These are phyloP conservation scores for Myotis davidii DNA, from an alignment of 2,113 vertebrate species.

Conservation along the genomic window DNA sequence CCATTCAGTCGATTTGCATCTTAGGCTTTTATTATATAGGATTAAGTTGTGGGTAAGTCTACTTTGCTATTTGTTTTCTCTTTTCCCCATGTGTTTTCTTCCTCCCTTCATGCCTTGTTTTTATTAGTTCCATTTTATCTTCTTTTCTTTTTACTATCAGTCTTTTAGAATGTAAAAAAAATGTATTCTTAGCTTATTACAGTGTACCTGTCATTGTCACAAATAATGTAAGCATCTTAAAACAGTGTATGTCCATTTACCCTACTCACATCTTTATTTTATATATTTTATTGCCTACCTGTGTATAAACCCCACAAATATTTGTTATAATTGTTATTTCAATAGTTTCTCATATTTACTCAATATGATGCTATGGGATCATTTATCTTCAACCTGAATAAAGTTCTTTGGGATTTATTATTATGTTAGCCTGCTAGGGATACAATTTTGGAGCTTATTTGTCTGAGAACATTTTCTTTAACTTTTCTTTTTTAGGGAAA, in stretches of 20 bases:
- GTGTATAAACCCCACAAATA: background rate
- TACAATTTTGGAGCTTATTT: background rate
- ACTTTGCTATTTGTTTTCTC: background rate
- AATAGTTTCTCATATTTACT: background rate
- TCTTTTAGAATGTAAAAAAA: background rate
- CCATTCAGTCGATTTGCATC: no score
- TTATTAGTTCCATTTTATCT: background rate
- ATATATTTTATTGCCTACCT: background rate
- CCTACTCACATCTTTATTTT: background rate
- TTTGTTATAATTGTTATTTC: background rate
- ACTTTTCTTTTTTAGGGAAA: background rate
- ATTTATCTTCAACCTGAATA: background rate
- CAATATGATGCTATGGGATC: background rate
- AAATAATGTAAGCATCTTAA: background rate
- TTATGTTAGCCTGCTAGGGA: background rate
- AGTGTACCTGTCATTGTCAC: background rate
- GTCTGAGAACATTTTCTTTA: background rate
- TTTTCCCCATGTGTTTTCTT: conserved; percentile 3
- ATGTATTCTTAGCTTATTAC: background rate
- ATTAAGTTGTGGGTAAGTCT: background rate
- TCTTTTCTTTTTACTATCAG: background rate
- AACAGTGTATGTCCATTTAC: background rate
- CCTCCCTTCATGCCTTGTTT: background rate
- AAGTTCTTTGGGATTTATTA: background rate
- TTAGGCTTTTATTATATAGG: no score